Evolutionary conservation across 2,888 invertebrate species (phyloP), one percentile per base, ranked within the genome.

Genomic region (Dendrolimus houi): DNA sequence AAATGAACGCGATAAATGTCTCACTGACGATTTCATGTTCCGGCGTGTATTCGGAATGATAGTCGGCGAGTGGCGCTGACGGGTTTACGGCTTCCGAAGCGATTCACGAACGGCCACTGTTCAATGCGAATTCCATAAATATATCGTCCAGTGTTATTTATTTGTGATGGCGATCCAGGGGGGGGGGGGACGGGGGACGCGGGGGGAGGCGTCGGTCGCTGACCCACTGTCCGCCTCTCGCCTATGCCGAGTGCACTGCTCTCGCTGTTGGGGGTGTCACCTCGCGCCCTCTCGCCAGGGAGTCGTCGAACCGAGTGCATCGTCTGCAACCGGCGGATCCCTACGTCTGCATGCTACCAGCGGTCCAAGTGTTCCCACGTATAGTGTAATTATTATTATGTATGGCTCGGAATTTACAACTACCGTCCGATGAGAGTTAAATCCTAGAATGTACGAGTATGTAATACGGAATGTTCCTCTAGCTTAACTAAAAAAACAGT

Each of bases 221-320:
- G 57, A 55, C 52, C 52, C 55, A 52, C 17, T 29, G 55, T 41
- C 55, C 57, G 57, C 52, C 41, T 13, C 41, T 54, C 41, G 41
- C 54, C 13, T 41, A 42, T 29, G 9, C 42, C 41, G 14, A 54
- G 41, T 8, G 42, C 41, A 54, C 10, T 54, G 6, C 14, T 41
- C 41, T 41, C 13, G n/a, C 41, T 40, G 41, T 9, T 14, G n/a
- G 13, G 13, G 7, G 41, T 41, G 9, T n/a, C 8, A 41, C 13
- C 42, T 52, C 52, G 52, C 52, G 52, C 40, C 40, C 52, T 13
- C 52, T 52, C 9, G 52, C n/a, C 40, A 40, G 40, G 13, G 13
- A 52, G 41, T 10, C 54, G 47, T n/a, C 53, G 57, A 55, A 56
- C 55, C 53, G 42, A 53, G 14, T 53, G 58, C 41, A 53, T 41